A percentile compares a stretch with the other conserved stretches of the same genome.
Conservation (phyloP, 2,888 invertebrate species). For the Nebria salina region DNA sequence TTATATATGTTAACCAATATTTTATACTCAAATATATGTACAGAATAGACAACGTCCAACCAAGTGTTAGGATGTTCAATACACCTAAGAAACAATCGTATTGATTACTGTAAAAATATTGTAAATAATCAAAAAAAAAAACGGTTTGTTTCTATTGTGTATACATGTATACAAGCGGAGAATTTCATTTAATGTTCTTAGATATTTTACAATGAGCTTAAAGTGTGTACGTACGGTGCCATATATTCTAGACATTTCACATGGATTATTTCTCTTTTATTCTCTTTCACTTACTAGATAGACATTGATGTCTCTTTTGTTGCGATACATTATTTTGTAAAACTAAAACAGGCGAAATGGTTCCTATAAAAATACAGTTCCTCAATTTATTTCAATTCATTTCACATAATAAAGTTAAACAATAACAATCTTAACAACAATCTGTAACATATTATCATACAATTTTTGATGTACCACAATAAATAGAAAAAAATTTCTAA, state of each 20-base stretch:
- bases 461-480: too few species aligned
- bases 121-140: neutral
- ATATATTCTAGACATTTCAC: neutral
- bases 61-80: slow-evolving; percentile 21
- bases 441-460: neutral
- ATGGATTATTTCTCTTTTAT: neutral
- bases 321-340: slow-evolving; percentile 15
- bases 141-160: slow-evolving; percentile 23
- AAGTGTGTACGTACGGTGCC: neutral
- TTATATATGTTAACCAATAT: slow-evolving; percentile 47
- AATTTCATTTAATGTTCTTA: neutral
- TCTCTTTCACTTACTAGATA: neutral
- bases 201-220: slow-evolving; percentile 1
- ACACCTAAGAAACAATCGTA: neutral
- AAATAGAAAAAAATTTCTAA: too few species aligned
- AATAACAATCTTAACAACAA: neutral
- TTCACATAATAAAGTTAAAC: slow-evolving; percentile 12
- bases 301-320: slow-evolving; percentile 10
- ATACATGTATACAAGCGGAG: slow-evolving; percentile 11
- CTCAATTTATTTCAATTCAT: slow-evolving; percentile 57
- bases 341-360: slow-evolving; percentile 59
- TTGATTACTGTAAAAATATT: slow-evolving; percentile 1
- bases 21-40: slow-evolving; percentile 35
- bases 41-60: neutral
- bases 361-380: slow-evolving; percentile 62